A percentile compares a stretch with the other conserved stretches of the same genome.
These are phyloP conservation scores for Dascyllus trimaculatus DNA, from an alignment of 2,113 vertebrate species.

Conservation along the genomic window DNA sequence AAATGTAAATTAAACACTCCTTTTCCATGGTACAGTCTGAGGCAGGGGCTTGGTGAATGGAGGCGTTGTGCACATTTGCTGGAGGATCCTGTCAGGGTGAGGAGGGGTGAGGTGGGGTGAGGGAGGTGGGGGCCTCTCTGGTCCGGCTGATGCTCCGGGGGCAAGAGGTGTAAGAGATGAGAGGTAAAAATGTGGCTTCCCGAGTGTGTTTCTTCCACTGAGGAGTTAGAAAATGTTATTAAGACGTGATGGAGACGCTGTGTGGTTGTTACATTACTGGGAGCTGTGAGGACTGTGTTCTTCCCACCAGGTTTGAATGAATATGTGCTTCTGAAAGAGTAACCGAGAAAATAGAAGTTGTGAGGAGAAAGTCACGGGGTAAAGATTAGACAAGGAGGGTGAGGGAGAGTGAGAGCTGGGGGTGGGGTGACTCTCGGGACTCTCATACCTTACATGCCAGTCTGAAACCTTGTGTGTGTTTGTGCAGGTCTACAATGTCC, in stretches of 20 bases:
- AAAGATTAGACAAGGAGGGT: conserved; percentile 25
- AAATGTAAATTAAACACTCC: conserved; percentile 62
- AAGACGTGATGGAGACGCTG: conserved; percentile 32
- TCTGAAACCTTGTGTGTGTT: conserved; percentile 54
- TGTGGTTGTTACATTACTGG: conserved; percentile 34
- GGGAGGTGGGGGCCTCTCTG: conserved; percentile 41
- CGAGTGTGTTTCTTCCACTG: conserved; percentile 17
- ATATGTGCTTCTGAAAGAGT: conserved; percentile 34
- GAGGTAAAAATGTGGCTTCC: conserved; percentile 33
- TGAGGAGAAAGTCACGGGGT: conserved; percentile 36
- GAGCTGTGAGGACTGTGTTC: conserved; percentile 35
- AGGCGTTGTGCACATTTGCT: conserved; percentile 65
- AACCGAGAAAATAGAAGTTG: conserved; percentile 17
- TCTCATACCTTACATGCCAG: conserved; percentile 68
- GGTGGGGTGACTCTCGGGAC: conserved; percentile 46
- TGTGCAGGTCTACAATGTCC: conserved; percentile 93
- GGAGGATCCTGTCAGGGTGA: conserved; percentile 32
- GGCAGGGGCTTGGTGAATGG: conserved; percentile 71
- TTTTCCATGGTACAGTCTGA: conserved; percentile 38
- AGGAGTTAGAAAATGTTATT: conserved; percentile 53
- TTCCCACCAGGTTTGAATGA: conserved; percentile 23
- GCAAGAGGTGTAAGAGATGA: conserved; percentile 78
- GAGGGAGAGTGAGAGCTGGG: not conserved
- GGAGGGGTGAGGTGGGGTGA: conserved; percentile 1
- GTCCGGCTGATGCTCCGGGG: conserved; percentile 84